Evolutionary conservation across 1,140 invertebrate genomes (phyloP), one percentile per base, ranked within the genome.

Genomic region (Leptopilina clavipes): DNA sequence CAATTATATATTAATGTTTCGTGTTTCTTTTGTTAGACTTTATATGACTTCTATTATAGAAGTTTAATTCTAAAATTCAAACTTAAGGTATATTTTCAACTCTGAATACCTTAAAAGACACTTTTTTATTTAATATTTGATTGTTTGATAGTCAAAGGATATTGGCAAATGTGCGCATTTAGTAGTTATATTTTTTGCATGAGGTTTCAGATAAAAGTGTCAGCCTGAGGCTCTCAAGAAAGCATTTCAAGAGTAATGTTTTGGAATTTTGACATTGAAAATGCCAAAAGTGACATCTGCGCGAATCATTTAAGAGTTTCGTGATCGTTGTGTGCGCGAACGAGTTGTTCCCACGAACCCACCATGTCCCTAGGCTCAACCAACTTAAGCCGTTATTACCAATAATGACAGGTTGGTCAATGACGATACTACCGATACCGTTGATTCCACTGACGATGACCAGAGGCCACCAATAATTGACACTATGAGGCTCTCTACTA

Each of bases 291-390:
- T 45, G 40, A 71, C 40, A 71, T 71, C 11, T 44, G 40, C 44
- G 40, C 40, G n/a, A 43, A 78, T 79, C 78, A 82, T 79, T 79
- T 78, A 79, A 71, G 79, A 72, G 45, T 71, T 76, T 75, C 76
- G 73, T 73, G 71, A 76, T 79, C 77, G 79, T 76, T 80, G 74
- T 54, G 71, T 52, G 11, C 59, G 73, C 19, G 74, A 72, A 77
- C 78, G 75, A 74, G 48, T 71, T 74, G 82, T 85, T 85, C 84
- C 84, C 84, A 85, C 83, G 83, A 79, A 85, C 78, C 76, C 70
- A 52, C 73, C 43, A 73, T 85, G 74, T 84, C 84, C 82, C 79
- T 82, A 85, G 84, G 84, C 82, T 78, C 76, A 78, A 83, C 76
- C 72, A 76, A 79, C 81, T 84, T 81, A 70, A 79, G 73, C 79